phyloP scores from a whole-genome alignment of 2,888 invertebrate genomes.

The Eilema caniola region DNA sequence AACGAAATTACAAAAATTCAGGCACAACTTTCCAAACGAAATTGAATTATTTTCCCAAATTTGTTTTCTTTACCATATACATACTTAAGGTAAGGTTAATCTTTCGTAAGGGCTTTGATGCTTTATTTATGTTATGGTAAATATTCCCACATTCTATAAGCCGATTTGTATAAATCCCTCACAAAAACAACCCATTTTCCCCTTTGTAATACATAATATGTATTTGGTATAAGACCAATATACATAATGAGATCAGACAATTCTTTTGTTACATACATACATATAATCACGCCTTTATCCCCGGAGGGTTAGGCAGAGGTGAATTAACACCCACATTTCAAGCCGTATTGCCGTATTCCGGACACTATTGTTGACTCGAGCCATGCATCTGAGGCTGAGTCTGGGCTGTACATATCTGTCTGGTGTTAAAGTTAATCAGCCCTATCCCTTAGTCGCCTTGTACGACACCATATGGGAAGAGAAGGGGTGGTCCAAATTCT shows the following conservation, averaged over 20 bases:
- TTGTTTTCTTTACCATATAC: not conserved
- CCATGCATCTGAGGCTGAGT: too few species aligned
- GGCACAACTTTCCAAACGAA: not conserved
- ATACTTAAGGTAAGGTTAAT: not conserved
- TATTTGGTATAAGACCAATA: not conserved
- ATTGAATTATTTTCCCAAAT: not conserved
- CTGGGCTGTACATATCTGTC: too few species aligned
- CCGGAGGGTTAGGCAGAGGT: too few species aligned
- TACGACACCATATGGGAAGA: too few species aligned
- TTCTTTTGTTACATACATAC: too few species aligned
- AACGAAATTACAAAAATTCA: slow-evolving; percentile 1
- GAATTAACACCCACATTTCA: too few species aligned
- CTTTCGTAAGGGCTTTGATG: not conserved
- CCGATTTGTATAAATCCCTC: slow-evolving; percentile 8
- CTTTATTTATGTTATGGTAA: slow-evolving; percentile 15
- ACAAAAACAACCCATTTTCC: slow-evolving; percentile 14
- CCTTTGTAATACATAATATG: not conserved
- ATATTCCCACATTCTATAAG: slow-evolving; percentile 13
- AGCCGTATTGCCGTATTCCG: too few species aligned
- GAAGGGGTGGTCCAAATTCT: too few species aligned
- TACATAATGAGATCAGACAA: not conserved
- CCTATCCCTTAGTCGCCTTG: too few species aligned
- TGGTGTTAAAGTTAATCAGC: too few species aligned
- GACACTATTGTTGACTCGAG: too few species aligned
- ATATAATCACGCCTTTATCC: too few species aligned